Conservation (phyloP, 2,888 invertebrate species). For the Eupithecia pulchellata region DNA sequence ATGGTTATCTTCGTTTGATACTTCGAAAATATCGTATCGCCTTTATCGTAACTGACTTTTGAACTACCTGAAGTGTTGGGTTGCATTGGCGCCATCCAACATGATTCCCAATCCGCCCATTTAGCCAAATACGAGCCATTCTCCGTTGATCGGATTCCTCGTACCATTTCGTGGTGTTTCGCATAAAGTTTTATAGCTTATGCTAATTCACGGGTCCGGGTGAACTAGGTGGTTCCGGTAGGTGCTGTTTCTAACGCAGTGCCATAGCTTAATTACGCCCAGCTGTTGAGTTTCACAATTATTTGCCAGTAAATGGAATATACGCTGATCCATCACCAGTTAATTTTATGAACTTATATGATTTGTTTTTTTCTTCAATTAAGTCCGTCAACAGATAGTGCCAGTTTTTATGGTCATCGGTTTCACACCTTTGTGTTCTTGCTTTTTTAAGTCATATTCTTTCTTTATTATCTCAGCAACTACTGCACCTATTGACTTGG, state of each 20-base stretch:
- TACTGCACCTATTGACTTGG: too few species aligned
- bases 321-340: background rate
- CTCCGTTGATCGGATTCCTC: constrained; percentile 27
- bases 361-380: too few species aligned
- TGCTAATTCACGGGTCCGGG: constrained; percentile 63
- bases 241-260: constrained; percentile 41
- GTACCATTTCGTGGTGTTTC: constrained; percentile 39
- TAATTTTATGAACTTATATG: background rate
- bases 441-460: too few species aligned
- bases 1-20: background rate
- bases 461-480: too few species aligned
- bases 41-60: background rate
- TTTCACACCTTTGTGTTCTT: too few species aligned
- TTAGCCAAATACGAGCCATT: constrained; percentile 24
- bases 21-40: background rate
- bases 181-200: constrained; percentile 67
- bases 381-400: too few species aligned
- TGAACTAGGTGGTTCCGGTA: constrained; percentile 45
- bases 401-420: too few species aligned
- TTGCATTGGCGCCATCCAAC: background rate
- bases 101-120: constrained; percentile 8
- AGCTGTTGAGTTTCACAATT: constrained; percentile 4
- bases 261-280: constrained; percentile 2
- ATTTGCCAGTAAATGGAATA: background rate
- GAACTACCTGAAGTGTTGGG: background rate